Percentiles rank a stretch among this genome's conserved stretches.
phyloP scores from a whole-genome alignment of 2,113 vertebrate genomes.

The Crotalus tigris region DNA sequence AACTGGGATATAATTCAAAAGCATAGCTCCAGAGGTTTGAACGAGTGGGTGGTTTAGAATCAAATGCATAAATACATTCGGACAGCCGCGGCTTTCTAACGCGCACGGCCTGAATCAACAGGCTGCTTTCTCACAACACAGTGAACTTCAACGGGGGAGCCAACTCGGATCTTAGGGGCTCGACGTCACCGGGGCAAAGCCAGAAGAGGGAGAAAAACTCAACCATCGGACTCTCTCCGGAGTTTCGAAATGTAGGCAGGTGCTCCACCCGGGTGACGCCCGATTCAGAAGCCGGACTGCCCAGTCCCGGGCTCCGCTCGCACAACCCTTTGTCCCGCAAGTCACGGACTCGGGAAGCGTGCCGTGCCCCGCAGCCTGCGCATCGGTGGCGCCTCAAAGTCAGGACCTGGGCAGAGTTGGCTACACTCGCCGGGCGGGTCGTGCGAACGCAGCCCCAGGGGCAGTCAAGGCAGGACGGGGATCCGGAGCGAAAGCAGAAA shows the following conservation, averaged over 20 bases:
- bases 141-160: neutral
- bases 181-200: neutral
- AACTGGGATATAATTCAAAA: neutral
- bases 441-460: neutral
- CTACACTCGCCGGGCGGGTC: neutral
- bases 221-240: neutral
- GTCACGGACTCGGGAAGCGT: neutral
- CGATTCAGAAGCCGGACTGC: neutral
- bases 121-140: neutral
- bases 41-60: neutral
- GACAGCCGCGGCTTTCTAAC: neutral
- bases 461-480: neutral
- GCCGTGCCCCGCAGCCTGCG: neutral
- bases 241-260: neutral
- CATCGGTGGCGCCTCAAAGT: neutral
- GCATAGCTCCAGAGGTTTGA: neutral
- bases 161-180: neutral
- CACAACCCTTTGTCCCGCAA: neutral
- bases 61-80: neutral
- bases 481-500: neutral
- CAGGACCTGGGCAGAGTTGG: neutral
- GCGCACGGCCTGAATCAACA: neutral
- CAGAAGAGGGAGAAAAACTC: neutral
- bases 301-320: neutral
- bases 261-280: neutral